Base-by-base conservation (phyloP, 2,113 vertebrate genomes). In the Gopherus flavomarginatus region DNA sequence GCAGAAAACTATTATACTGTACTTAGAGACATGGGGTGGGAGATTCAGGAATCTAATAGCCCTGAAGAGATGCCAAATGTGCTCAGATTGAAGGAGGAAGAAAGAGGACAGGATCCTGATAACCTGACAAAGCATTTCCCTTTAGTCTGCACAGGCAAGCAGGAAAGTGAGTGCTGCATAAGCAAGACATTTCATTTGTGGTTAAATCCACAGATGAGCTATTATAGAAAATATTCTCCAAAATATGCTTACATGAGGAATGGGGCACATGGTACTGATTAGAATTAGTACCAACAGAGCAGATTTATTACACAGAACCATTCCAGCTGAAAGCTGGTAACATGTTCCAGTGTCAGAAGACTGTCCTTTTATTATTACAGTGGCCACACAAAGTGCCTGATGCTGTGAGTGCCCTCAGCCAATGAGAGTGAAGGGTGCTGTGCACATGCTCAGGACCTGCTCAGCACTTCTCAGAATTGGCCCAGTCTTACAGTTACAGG, bases 201-300 rank as follows among this genome's bases (percentile, higher is more conserved):
- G 96, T 97, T 97, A 97, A 98, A 95, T 96, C 94, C 93, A 95
- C 95, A 96, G 93, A 98, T 98, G 97, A 98, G 96, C 88, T 97
- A 94, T 95, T 97, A 90, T 96, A 98, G 96, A 97, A 98, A 98
- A 87, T 95, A 97, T 97, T 95, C 96, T 87, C 94, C 92, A 94
- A 96, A 96, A 95, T 97, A 97, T 97, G 95, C 98, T 98, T 98
- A 94, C 89, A 94, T 88, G 94, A 81, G 96, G 93, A 78, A 93
- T 78, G 94, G 81, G 95, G 95, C 95, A 98, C 97, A 91, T 98
- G 98, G 96, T 97, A 94, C 95, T 97, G 95, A 97, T 98, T 98
- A 97, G 94, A 95, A 96, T 91, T 69, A 96, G 96, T 94, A 98
- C 96, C 92, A 98, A 92, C 91, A 96, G 96, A 94, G 96, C 96